Conservation (phyloP, 2,797 vertebrate genomes). For the Siniperca obscura region DNA sequence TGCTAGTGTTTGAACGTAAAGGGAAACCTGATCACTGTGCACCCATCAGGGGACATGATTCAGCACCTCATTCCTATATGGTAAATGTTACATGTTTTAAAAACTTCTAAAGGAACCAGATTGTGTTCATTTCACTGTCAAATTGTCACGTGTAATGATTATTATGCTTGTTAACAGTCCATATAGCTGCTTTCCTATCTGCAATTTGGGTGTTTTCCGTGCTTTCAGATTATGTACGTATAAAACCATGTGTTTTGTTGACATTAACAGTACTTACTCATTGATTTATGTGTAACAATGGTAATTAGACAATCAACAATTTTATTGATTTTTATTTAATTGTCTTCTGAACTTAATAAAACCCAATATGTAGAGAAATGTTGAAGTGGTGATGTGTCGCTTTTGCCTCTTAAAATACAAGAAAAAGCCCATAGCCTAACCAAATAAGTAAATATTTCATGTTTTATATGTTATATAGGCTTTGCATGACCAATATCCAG, state of each 20-base stretch:
- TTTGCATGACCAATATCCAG: not conserved
- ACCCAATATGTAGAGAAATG: too few relatives aligned
- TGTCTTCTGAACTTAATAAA: too few relatives aligned
- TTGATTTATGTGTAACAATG: too few relatives aligned
- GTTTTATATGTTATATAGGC: not conserved
- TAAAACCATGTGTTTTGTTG: not conserved
- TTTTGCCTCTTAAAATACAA: too few relatives aligned
- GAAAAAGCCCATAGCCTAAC: too few relatives aligned
- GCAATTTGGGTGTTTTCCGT: not conserved
- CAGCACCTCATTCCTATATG: not conserved
- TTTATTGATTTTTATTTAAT: too few relatives aligned
- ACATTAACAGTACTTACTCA: not conserved
- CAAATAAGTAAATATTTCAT: not conserved
- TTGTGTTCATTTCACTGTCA: not conserved
- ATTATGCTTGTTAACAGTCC: not conserved
- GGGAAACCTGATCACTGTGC: not conserved
- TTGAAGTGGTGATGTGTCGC: too few relatives aligned
- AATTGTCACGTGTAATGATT: not conserved
- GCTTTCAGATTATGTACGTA: not conserved
- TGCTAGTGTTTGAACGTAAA: constrained; percentile 10
- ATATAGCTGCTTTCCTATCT: not conserved
- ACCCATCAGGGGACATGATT: not conserved
- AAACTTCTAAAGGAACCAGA: not conserved
- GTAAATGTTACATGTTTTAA: not conserved
- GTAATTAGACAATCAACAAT: too few relatives aligned